Conservation (phyloP, 2,888 invertebrate species). For the Drosophila flavopinicola region DNA sequence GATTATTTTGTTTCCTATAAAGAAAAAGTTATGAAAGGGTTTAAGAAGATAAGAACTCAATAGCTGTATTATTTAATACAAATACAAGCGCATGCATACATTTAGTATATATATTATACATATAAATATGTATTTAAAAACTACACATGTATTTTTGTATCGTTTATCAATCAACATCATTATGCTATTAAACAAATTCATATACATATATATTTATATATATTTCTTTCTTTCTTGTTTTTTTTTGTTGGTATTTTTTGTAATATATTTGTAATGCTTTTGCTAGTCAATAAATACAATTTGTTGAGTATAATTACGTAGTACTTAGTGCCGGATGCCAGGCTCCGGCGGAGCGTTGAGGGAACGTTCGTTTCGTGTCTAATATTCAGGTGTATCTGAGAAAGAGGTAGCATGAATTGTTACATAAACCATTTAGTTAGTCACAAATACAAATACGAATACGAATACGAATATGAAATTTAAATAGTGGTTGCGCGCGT, state of each 20-base stretch:
- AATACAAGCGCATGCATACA: conserved; percentile 25
- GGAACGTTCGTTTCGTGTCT: conserved; percentile 47
- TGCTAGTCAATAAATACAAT: conserved; percentile 58
- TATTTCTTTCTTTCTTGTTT: conserved; percentile 16
- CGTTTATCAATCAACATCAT: conserved; percentile 54
- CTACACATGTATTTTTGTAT: conserved; percentile 39
- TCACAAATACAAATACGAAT: conserved; percentile 38
- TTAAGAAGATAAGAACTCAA: neutral
- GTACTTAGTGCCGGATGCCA: conserved; percentile 15
- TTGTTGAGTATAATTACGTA: conserved; percentile 52
- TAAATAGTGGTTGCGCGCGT: conserved; percentile 24
- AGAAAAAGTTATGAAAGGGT: neutral
- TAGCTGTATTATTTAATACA: conserved; percentile 18
- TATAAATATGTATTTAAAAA: conserved; percentile 37
- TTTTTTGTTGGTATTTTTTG: conserved; percentile 30
- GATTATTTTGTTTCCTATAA: conserved; percentile 31
- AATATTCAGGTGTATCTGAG: conserved; percentile 52
- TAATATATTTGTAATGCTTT: conserved; percentile 29
- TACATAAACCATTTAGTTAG: conserved; percentile 52
- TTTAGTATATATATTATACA: conserved; percentile 7
- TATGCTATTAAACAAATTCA: conserved; percentile 57
- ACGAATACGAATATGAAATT: conserved; percentile 19
- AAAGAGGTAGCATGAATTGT: conserved; percentile 70
- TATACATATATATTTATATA: conserved; percentile 32
- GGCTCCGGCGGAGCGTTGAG: conserved; percentile 28